Conservation (phyloP, 2,113 vertebrate species). For the Myanophis thanlyinensis region DNA sequence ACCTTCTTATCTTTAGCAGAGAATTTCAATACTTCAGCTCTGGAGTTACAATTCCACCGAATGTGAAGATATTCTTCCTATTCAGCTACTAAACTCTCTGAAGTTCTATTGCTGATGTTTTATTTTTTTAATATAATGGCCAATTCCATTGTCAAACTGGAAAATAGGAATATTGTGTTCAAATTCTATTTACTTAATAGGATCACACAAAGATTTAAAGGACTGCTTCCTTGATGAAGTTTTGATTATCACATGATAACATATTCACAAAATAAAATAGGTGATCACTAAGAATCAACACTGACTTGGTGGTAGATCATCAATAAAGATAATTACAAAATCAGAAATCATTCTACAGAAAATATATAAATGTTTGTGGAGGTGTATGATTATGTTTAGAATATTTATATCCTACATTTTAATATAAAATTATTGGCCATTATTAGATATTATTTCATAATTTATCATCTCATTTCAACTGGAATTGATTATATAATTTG, state of each 20-base stretch:
- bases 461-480: neutral
- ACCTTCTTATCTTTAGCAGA: no score
- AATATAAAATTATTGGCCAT: neutral
- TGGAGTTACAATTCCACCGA: no score
- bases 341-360: neutral
- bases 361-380: neutral
- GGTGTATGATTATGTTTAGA: neutral
- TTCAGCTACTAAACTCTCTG: no score
- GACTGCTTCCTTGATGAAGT: neutral
- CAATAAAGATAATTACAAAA: neutral
- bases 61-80: no score
- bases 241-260: neutral
- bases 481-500: neutral
- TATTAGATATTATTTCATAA: neutral
- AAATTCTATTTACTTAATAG: no score
- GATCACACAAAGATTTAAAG: no score
- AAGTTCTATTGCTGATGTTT: no score
- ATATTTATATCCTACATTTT: neutral
- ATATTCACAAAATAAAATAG: neutral
- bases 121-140: no score
- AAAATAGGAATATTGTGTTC: no score
- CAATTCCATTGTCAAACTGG: no score
- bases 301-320: no score
- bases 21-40: no score
- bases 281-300: neutral